A percentile compares a stretch with the other conserved stretches of the same genome.
Conservation (phyloP, 1,140 invertebrate genomes). For the Drosophila repleta region DNA sequence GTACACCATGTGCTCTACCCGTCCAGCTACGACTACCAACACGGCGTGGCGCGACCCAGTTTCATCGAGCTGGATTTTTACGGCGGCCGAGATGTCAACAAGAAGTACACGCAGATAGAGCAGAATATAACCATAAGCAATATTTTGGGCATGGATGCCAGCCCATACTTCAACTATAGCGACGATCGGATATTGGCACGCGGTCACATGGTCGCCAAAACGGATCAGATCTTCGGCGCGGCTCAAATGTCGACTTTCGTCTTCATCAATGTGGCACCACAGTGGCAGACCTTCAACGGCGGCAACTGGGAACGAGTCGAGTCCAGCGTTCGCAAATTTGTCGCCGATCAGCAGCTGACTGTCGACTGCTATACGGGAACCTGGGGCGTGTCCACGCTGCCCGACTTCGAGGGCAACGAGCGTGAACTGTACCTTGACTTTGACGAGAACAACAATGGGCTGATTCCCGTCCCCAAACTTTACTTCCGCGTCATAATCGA, state of each 20-base stretch:
- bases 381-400: slow-evolving; percentile 85
- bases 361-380: slow-evolving; percentile 87
- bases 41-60: slow-evolving; percentile 68
- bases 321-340: slow-evolving; percentile 83
- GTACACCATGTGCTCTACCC: slow-evolving; percentile 80
- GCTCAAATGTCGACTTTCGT: slow-evolving; percentile 87
- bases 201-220: slow-evolving; percentile 88
- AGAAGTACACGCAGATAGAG: slow-evolving; percentile 69
- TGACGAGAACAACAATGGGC: slow-evolving; percentile 77
- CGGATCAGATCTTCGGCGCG: slow-evolving; percentile 87
- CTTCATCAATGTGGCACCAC: slow-evolving; percentile 87
- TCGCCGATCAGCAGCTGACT: slow-evolving; percentile 69
- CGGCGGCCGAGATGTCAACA: slow-evolving; percentile 68
- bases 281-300: slow-evolving; percentile 88
- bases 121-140: slow-evolving; percentile 75
- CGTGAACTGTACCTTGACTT: slow-evolving; percentile 85
- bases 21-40: slow-evolving; percentile 77
- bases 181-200: slow-evolving; percentile 85
- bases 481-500: slow-evolving; percentile 87
- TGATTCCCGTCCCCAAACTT: slow-evolving; percentile 85
- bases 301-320: slow-evolving; percentile 87
- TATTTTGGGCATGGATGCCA: slow-evolving; percentile 75
- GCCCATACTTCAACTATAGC: slow-evolving; percentile 67
- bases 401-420: slow-evolving; percentile 83
- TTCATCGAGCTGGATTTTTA: slow-evolving; percentile 79